These are phyloP conservation scores for Seriola dumerili DNA, from an alignment of 2,113 vertebrate genomes.

Conservation along the genomic window DNA sequence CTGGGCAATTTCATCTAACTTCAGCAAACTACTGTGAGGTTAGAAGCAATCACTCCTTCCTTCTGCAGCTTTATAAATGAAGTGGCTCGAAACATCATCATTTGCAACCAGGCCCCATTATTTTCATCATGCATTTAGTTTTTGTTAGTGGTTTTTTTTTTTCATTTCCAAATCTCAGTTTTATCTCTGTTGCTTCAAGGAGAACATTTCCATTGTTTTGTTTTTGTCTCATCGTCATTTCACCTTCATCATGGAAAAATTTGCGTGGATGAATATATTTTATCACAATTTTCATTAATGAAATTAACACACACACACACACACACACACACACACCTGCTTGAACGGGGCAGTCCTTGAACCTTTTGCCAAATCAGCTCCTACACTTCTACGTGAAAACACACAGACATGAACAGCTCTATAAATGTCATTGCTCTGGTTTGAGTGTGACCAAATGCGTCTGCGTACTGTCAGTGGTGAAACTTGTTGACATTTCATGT, in stretches of 20 bases:
- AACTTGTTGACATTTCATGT: slow-evolving; percentile 69
- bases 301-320: background rate
- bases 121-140: background rate
- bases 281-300: background rate
- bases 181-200: background rate
- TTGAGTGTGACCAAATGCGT: slow-evolving; percentile 63
- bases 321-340: background rate
- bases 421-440: slow-evolving; percentile 65
- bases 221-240: background rate
- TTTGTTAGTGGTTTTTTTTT: background rate
- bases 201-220: background rate
- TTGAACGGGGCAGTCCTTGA: background rate
- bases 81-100: background rate
- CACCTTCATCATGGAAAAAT: background rate
- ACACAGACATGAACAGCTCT: slow-evolving; percentile 25
- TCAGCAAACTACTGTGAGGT: background rate
- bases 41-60: no score
- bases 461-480: slow-evolving; percentile 58
- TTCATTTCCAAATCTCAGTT: background rate
- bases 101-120: background rate
- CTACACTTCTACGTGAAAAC: background rate
- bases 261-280: background rate
- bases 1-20: background rate
- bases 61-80: background rate
- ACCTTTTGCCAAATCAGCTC: slow-evolving; percentile 3